Conservation (phyloP, 2,797 vertebrate species). For the Sebastes matsubarae region DNA sequence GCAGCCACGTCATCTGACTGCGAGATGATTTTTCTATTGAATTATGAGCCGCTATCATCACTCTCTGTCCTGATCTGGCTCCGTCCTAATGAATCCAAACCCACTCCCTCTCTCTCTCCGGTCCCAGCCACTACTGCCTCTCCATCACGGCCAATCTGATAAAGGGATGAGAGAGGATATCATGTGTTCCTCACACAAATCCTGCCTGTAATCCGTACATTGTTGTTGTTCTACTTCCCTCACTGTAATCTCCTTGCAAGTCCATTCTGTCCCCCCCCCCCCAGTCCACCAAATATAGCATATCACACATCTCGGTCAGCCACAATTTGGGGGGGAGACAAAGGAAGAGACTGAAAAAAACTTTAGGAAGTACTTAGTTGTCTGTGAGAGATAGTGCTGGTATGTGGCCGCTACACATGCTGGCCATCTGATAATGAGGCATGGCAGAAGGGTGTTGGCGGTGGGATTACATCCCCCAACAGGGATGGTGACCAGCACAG, state of each 20-base stretch:
- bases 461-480: constrained; percentile 59
- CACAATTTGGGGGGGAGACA: constrained; percentile 31
- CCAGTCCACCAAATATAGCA: constrained; percentile 49
- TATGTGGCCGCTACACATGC: constrained; percentile 44
- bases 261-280: constrained; percentile 54
- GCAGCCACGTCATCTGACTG: constrained; percentile 29
- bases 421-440: constrained; percentile 62
- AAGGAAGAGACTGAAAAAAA: constrained; percentile 9
- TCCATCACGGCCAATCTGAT: constrained; percentile 78
- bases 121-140: constrained; percentile 55
- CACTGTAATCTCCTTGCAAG: constrained; percentile 73
- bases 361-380: constrained; percentile 14
- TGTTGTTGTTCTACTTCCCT: constrained; percentile 80
- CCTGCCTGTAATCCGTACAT: constrained; percentile 82
- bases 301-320: constrained; percentile 39
- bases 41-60: constrained; percentile 47
- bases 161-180: constrained; percentile 83
- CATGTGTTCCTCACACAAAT: constrained; percentile 83
- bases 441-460: constrained; percentile 25
- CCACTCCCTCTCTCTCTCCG: constrained; percentile 38
- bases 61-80: constrained; percentile 53
- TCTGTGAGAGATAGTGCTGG: constrained; percentile 25
- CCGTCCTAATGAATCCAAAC: constrained; percentile 70
- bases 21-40: constrained; percentile 47
- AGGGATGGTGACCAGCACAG: constrained; percentile 50